Base-by-base conservation (phyloP, 2,113 vertebrate species). In the Melierax canorus region DNA sequence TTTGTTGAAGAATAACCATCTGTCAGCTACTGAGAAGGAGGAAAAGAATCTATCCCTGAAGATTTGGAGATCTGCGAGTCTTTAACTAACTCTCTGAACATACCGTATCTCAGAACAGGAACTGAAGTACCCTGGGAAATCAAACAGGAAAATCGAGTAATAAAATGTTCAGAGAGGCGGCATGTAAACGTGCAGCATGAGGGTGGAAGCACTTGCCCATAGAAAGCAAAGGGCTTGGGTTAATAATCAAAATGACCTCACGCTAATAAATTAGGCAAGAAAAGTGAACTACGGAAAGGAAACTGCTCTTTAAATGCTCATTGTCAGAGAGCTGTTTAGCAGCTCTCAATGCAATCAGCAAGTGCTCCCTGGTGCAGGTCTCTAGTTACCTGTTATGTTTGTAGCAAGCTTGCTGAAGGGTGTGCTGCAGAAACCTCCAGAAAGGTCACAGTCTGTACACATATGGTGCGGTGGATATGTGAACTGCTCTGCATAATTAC, bases 91-190 rank as follows among this genome's bases (percentile, higher is more conserved):
- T 78, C 88, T 95, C 7, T 19, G 97, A 95, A 85, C 69, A 73
- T 0, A 3, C 32, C 0, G 2, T 82, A 50, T 94, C 96, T 88
- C 86, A 73, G 96, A 94, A 85, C 91, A 96, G 97, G 96, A 96
- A 96, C 95, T 87, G 84, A 58, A 92, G 38, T 79, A 68, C 55
- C 94, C 77, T 96, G 97, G 94, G 97, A 97, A 97, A 97, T 97
- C 91, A 94, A 92, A 88, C 89, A 97, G 94, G 92, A 92, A 97
- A 95, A 91, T 86, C 1, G 0, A 95, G 84, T 66, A 94, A 95
- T 96, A 92, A 97, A 95, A 94, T 11, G 48, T 73, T 95, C 84
- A 59, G 91, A 91, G 73, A 92, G 92, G 53, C 1, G 0, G 76
- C 0, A 4, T 7, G 39, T 48, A 87, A 96, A 95, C 1, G 17